phyloP scores from a whole-genome alignment of 2,113 vertebrate species.

The Pheucticus melanocephalus region DNA sequence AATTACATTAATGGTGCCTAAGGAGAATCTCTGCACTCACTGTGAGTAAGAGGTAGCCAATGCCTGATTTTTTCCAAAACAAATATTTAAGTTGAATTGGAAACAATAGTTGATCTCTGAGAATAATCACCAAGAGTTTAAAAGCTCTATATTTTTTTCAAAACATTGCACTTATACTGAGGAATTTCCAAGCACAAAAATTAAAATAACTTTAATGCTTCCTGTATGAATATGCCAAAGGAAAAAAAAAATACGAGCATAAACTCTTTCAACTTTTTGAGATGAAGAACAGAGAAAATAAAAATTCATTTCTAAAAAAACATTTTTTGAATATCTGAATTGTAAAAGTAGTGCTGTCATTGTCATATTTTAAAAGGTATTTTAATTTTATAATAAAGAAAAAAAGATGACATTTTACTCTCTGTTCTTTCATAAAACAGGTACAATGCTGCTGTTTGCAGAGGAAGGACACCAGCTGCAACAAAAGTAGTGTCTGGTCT shows the following conservation, averaged over 20 bases:
- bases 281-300: not conserved
- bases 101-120: not conserved
- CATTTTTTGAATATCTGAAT: not conserved
- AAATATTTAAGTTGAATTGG: not conserved
- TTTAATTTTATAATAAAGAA: not conserved
- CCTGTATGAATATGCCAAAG: not conserved
- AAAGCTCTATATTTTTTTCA: not conserved
- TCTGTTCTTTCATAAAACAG: slow-evolving; percentile 53
- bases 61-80: not conserved
- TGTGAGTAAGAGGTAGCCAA: not conserved
- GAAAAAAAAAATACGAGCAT: not conserved
- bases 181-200: not conserved
- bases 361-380: not conserved
- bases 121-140: not conserved
- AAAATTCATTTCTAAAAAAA: not conserved
- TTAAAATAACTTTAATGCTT: not conserved
- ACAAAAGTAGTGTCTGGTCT: slow-evolving; percentile 13
- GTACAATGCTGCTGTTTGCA: slow-evolving; percentile 35
- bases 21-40: not conserved
- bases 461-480: slow-evolving; percentile 46
- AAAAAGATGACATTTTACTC: not conserved
- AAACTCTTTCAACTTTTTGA: not conserved
- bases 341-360: not conserved
- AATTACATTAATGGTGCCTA: not conserved
- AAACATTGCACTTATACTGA: not conserved